Conservation (phyloP, 2,113 vertebrate species). For the Andinoacara biseriatus region DNA sequence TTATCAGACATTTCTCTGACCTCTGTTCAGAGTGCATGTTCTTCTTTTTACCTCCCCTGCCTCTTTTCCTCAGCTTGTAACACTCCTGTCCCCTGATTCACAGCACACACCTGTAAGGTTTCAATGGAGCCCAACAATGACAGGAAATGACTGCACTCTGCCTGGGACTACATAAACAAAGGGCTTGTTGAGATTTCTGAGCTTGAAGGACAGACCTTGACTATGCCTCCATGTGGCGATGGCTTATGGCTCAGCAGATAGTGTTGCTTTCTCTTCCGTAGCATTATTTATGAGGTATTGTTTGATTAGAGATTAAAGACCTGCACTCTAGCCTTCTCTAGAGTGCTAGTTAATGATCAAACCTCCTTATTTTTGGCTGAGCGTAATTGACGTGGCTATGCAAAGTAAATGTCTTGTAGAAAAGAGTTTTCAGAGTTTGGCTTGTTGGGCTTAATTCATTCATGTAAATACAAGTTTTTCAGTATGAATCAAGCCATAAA, state of each 20-base stretch:
- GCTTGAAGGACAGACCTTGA: slow-evolving; percentile 8
- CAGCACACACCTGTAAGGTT: slow-evolving; percentile 66
- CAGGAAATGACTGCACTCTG: slow-evolving; percentile 67
- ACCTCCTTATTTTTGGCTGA: not conserved
- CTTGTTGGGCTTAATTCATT: not conserved
- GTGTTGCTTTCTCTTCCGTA: slow-evolving; percentile 9
- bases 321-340: not conserved
- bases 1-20: slow-evolving; percentile 1
- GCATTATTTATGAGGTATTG: slow-evolving; percentile 14
- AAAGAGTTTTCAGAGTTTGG: not conserved
- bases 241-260: not conserved
- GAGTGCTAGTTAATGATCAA: not conserved
- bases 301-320: slow-evolving; percentile 7
- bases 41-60: not conserved
- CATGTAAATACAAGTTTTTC: not conserved
- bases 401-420: not conserved
- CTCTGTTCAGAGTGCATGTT: not conserved
- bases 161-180: slow-evolving; percentile 28
- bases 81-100: not conserved
- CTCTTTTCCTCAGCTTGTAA: slow-evolving; percentile 34
- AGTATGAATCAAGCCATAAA: not conserved
- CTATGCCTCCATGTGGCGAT: not conserved
- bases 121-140: slow-evolving; percentile 67
- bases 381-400: not conserved
- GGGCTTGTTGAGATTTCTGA: not conserved